Evolutionary conservation across 2,797 vertebrate species (phyloP).

Genomic region (Poliocrania exsul): DNA sequence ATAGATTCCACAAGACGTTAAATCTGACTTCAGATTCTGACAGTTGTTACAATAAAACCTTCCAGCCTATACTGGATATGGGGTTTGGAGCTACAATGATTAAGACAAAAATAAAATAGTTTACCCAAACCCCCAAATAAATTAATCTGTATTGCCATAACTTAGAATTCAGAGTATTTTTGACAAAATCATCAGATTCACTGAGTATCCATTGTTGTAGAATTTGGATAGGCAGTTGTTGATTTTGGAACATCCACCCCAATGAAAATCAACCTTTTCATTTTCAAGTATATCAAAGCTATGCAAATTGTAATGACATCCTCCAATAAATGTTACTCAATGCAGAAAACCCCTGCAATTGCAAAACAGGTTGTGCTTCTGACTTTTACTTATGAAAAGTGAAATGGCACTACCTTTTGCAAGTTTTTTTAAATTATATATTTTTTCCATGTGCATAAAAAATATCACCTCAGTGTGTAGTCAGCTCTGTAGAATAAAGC

Average conservation of each 20-base stretch:
- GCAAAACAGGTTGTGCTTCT: neutral
- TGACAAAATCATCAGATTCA: neutral
- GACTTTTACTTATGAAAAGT: neutral
- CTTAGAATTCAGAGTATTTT: neutral
- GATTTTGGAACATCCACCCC: neutral
- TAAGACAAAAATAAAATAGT: neutral
- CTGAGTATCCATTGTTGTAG: neutral
- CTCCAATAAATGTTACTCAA: neutral
- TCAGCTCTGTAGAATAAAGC: neutral
- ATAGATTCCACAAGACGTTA: neutral
- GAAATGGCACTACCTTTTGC: neutral
- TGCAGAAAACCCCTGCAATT: neutral
- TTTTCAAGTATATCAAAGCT: neutral
- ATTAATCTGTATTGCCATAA: neutral
- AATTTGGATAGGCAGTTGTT: neutral
- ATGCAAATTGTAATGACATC: neutral
- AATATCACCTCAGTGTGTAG: neutral
- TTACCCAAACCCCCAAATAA: neutral
- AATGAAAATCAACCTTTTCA: neutral
- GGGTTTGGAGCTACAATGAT: neutral
- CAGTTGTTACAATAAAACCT: neutral
- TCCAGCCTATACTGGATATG: neutral
- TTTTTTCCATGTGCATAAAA: neutral
- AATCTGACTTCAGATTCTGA: neutral
- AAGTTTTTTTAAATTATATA: neutral